Evolutionary conservation across 2,888 invertebrate species (phyloP).

Genomic region (Melanophora roralis): DNA sequence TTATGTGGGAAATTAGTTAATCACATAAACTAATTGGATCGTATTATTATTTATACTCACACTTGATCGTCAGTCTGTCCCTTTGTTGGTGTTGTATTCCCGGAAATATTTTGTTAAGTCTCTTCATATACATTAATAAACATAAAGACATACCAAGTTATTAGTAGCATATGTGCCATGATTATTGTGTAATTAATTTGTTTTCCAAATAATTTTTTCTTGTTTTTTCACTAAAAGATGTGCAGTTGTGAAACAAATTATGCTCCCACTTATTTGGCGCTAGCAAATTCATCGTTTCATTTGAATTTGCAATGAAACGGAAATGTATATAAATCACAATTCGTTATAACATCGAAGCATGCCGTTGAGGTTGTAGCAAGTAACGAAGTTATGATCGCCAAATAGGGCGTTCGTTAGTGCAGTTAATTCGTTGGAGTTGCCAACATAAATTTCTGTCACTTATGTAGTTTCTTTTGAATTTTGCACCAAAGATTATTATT

Average conservation of each 20-base stretch:
- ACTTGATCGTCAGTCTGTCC: conserved; percentile 31
- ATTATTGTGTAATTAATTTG: conserved; percentile 58
- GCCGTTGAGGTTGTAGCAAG: conserved; percentile 19
- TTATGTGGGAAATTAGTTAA: conserved; percentile 63
- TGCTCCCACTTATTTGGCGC: conserved; percentile 68
- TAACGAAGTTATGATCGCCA: background rate
- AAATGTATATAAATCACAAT: conserved; percentile 73
- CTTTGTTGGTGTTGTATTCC: conserved; percentile 26
- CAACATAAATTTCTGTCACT: conserved; percentile 61
- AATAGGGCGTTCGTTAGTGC: conserved; percentile 7
- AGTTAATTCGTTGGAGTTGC: conserved; percentile 52
- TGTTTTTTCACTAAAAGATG: conserved; percentile 3
- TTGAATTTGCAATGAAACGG: conserved; percentile 74
- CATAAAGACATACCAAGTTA: too few species aligned
- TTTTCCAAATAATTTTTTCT: conserved; percentile 46
- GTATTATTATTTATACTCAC: conserved; percentile 42
- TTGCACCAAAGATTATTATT: conserved; percentile 47
- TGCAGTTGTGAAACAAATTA: background rate
- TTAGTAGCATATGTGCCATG: conserved; percentile 19
- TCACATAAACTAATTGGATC: conserved; percentile 62
- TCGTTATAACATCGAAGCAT: conserved; percentile 18
- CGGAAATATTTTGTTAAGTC: conserved; percentile 54
- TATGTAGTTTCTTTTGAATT: conserved; percentile 1
- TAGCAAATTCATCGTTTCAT: conserved; percentile 74
- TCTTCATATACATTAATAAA: too few species aligned